Evolutionary conservation across 1,140 invertebrate species (phyloP), one percentile per base, ranked within the genome.

Genomic region (Drosophila kikkawai): DNA sequence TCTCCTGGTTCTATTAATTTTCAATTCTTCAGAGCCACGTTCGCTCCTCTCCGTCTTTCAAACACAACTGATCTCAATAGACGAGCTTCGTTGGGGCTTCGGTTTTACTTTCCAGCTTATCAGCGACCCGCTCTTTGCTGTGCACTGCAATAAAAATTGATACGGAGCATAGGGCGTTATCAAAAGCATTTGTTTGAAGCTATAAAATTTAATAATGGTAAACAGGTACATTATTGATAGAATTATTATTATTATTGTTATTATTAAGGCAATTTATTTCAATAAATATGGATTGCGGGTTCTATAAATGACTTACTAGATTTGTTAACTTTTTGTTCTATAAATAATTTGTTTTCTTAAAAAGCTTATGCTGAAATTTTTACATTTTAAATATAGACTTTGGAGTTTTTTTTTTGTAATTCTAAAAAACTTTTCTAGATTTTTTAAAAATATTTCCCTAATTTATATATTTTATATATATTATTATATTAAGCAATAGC

Each of bases 71-170:
- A 73, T 70, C 67, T 44, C 17, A 32, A 37, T 36, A 37, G 48
- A 68, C 37, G 67, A 36, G 67, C 64, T 68, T 47, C 48, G 34
- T 11, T 41, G 7, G 39, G 48, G 48, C 36, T 39, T 68, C 64
- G 48, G 32, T 44, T 68, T 55, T 39, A 29, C 29, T 67, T 32
- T 53, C 51, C n/a, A 8, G 39, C 67, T 70, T 70, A 70, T 70
- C 67, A 70, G 67, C 17, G 39, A 50, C n/a, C 26, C 39, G 39
- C 67, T 70, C 64, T 56, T 68, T 1, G 55, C 29, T 37, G 53
- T 55, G 67, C 64, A 70, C 67, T 69, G 67, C 48, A 70, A 70
- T 68, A 68, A 53, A 69, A 70, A 69, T 29, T 70, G 22, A 70
- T 68, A 68, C 22, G 32, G 45, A 70, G n/a, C 29, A 15, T 19